phyloP scores from a whole-genome alignment of 2,888 invertebrate species.

The Tipula unca region DNA sequence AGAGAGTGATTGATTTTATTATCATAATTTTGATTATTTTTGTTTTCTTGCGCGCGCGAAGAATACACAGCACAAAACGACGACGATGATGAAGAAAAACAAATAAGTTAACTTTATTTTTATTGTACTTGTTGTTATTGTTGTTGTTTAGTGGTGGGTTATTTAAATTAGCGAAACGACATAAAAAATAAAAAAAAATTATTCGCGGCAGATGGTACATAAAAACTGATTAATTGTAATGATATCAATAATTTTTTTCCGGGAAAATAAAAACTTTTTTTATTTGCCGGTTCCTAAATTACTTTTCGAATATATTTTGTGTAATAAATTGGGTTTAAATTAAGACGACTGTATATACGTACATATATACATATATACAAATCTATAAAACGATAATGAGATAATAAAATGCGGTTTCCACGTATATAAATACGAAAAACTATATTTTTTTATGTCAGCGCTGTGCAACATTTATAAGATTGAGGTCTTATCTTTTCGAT shows the following conservation, averaged over 20 bases:
- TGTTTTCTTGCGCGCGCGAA: neutral
- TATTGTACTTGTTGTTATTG: neutral
- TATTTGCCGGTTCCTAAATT: neutral
- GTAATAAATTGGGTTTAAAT: neutral
- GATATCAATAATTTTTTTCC: neutral
- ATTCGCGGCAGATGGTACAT: neutral
- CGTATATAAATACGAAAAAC: neutral
- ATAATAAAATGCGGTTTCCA: neutral
- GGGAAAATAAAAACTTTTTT: neutral
- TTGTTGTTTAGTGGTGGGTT: neutral
- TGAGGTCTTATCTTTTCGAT: too few species aligned
- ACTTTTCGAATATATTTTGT: neutral
- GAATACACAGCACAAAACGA: neutral
- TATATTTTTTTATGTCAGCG: neutral
- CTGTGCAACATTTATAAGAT: neutral
- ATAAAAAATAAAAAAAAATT: neutral
- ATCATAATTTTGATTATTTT: neutral
- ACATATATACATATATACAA: neutral
- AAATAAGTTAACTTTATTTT: neutral
- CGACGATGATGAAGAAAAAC: neutral
- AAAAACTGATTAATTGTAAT: conserved; percentile 10
- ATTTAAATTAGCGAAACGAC: conserved; percentile 3
- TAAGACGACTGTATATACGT: neutral
- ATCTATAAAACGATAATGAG: neutral
- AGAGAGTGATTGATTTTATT: neutral